These are phyloP conservation scores for Rhipidura dahli DNA, from an alignment of 2,113 vertebrate species.

Conservation along the genomic window DNA sequence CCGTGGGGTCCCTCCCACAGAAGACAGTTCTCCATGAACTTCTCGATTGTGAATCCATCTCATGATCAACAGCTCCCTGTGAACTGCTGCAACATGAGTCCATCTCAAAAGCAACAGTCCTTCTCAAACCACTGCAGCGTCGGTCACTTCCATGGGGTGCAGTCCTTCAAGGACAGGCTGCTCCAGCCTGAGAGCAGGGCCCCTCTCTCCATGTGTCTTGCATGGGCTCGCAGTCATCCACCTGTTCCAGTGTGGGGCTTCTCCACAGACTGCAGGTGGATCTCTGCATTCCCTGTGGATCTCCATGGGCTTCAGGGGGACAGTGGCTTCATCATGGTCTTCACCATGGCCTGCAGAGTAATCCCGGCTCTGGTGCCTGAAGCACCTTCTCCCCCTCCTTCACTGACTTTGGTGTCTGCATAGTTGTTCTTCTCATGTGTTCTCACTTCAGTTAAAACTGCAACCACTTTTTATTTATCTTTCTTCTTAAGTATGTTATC, in stretches of 20 bases:
- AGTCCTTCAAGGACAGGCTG: not conserved
- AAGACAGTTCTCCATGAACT: not conserved
- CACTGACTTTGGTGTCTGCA: not conserved
- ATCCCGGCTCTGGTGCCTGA: not conserved
- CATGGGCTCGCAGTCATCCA: not conserved
- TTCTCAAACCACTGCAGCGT: not conserved
- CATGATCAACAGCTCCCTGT: not conserved
- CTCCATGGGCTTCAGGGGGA: not conserved
- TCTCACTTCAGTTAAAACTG: not conserved
- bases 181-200: not conserved
- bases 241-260: not conserved
- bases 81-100: not conserved
- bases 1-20: not conserved
- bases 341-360: not conserved
- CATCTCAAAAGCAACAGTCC: not conserved
- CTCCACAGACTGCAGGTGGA: not conserved
- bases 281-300: not conserved
- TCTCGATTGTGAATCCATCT: not conserved
- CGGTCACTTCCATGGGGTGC: rapidly evolving
- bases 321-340: not conserved
- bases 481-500: not conserved
- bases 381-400: not conserved
- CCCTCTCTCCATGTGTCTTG: not conserved
- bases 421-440: not conserved
- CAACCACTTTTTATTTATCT: not conserved